A percentile compares a stretch with the other conserved stretches of the same genome.
These are phyloP conservation scores for Sycobia sp. DNA, from an alignment of 1,140 invertebrate species.

Conservation along the genomic window DNA sequence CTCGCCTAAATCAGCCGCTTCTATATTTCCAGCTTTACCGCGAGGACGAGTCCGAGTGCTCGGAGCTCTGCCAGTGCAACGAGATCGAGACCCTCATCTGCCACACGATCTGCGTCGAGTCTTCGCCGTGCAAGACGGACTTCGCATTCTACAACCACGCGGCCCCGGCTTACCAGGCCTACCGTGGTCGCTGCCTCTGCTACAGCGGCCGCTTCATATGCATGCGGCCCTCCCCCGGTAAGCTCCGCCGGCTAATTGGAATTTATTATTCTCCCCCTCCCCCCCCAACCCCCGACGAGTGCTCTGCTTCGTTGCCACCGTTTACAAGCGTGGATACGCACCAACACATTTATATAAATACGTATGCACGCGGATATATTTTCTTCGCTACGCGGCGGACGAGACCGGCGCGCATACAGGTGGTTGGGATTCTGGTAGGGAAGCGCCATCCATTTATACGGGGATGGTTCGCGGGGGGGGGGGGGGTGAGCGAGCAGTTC, in stretches of 20 bases:
- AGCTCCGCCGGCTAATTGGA: conserved; percentile 42
- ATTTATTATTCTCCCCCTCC: conserved; percentile 13
- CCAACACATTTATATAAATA: no score
- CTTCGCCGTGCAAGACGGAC: conserved; percentile 81
- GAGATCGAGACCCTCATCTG: conserved; percentile 77
- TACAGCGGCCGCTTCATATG: conserved; percentile 90
- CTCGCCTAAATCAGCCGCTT: no score
- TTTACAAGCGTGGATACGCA: no score
- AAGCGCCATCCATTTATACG: no score
- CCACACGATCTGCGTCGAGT: conserved; percentile 83
- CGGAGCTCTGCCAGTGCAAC: conserved; percentile 80
- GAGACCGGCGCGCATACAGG: no score
- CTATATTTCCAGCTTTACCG: conserved; percentile 87
- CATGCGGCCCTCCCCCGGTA: conserved; percentile 83
- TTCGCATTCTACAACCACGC: conserved; percentile 88
- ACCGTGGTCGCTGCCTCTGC: conserved; percentile 84
- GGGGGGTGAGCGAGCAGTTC: no score
- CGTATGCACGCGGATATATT: no score
- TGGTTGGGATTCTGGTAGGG: no score
- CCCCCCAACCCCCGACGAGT: background rate
- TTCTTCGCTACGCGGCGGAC: no score
- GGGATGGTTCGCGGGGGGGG: no score
- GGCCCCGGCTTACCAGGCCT: conserved; percentile 85
- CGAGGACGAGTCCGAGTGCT: conserved; percentile 82
- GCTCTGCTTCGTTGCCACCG: no score